phyloP scores from a whole-genome alignment of 2,797 vertebrate genomes.

The Alauda arvensis region DNA sequence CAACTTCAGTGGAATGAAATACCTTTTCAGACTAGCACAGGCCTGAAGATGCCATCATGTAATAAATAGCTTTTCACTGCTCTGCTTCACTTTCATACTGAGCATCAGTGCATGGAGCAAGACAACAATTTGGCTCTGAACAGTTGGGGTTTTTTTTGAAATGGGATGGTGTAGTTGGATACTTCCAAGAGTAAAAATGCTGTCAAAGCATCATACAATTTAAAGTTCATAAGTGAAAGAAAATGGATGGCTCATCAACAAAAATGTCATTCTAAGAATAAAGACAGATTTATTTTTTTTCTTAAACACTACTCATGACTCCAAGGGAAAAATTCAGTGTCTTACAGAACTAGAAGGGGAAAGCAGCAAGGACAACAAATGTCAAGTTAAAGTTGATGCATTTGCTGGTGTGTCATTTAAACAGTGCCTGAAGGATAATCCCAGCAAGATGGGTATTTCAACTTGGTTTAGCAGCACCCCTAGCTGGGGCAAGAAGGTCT shows the following conservation, averaged over 20 bases:
- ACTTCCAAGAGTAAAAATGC: not conserved
- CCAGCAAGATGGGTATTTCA: slow-evolving; percentile 66
- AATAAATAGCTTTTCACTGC: not conserved
- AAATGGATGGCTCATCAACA: not conserved
- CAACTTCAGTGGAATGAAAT: not conserved
- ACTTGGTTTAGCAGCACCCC: slow-evolving; percentile 52
- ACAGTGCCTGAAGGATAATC: slow-evolving; percentile 60
- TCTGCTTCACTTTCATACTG: not conserved
- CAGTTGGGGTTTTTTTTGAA: not conserved
- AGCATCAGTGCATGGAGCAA: not conserved
- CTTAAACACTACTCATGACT: not conserved
- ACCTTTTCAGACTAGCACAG: not conserved
- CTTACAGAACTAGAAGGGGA: not conserved
- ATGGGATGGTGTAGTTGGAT: not conserved
- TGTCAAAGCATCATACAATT: not conserved
- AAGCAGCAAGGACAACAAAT: slow-evolving; percentile 68
- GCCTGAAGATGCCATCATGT: not conserved
- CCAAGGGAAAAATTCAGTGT: slow-evolving; percentile 10
- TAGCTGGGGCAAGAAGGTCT: slow-evolving; percentile 58
- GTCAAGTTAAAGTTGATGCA: slow-evolving; percentile 62
- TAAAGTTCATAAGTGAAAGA: not conserved
- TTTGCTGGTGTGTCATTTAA: slow-evolving; percentile 64
- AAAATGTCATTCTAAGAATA: not conserved
- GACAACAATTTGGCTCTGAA: not conserved
- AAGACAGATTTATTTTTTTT: not conserved